These are phyloP conservation scores for Tetramorium alpestre DNA, from an alignment of 1,140 invertebrate genomes.

Conservation along the genomic window DNA sequence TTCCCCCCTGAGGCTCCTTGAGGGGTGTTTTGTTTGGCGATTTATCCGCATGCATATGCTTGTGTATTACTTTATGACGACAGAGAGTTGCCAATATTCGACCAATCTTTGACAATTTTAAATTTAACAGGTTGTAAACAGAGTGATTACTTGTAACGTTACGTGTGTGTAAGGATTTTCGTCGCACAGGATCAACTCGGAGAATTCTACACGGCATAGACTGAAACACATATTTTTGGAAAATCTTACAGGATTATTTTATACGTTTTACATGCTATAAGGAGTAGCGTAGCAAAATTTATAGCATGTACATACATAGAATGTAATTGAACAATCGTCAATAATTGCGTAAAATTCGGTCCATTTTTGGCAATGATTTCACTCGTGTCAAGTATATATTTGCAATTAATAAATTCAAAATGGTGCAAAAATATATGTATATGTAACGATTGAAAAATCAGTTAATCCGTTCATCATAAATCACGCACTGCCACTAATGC, in stretches of 20 bases:
- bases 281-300: constrained; percentile 7
- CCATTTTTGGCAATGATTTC: constrained; percentile 1
- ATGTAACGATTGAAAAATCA: neutral
- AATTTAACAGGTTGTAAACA: neutral
- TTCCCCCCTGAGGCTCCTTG: neutral
- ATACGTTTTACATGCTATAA: constrained; percentile 26
- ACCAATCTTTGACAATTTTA: constrained; percentile 32
- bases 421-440: neutral
- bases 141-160: neutral
- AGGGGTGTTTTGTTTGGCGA: constrained; percentile 14
- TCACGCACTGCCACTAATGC: constrained; percentile 26
- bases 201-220: neutral
- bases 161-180: neutral
- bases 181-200: neutral
- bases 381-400: neutral
- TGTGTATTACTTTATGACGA: constrained; percentile 21
- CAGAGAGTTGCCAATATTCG: constrained; percentile 49
- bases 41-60: neutral
- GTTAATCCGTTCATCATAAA: constrained; percentile 13
- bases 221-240: constrained; percentile 58
- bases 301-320: constrained; percentile 27
- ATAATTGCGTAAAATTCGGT: neutral
- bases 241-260: constrained; percentile 47
- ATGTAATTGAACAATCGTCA: neutral
- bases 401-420: neutral